Base-by-base conservation (phyloP, 2,888 invertebrate species). In the Pollenia labialis region DNA sequence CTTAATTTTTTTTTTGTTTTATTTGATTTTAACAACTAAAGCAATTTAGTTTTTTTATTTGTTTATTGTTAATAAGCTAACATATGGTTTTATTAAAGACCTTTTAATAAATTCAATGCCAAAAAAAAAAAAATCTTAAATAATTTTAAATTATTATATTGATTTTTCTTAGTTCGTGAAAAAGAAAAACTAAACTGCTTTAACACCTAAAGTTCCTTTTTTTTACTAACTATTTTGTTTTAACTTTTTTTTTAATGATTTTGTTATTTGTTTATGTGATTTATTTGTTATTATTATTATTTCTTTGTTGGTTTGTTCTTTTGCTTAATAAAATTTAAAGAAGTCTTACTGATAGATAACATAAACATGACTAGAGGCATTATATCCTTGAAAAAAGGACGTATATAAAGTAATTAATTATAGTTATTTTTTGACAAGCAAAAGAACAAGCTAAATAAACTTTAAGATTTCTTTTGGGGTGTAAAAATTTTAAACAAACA, bases 381-480 rank as follows among this genome's bases (percentile, higher is more conserved):
- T 74, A 68, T 23, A 79, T 82, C 82, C 85, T 79, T 82, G 44
- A 69, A 71, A 79, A 81, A 69, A 76, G 75, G 79, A 83, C 50
- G 74, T 56, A 75, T 83, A 80, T 86, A 86, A 86, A 86, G 86
- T 86, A 83, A 80, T 81, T 32, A 68, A 56, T 80, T 64, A n/a
- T 80, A 76, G 64, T 62, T 72, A 42, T 66, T 50, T 64, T 23
- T 11, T 32, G 32, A 32, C 32, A 85, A 62, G 32, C n/a, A 32
- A 58, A 56, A 76, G 64, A 56, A 66, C 42, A 50, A 11, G 56
- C 76, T 85, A 50, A 48, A 81, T 81, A 62, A 66, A 64, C 48
- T 68, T 82, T 66, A 44, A 71, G 76, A 54, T 40, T 32, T 32
- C 2, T 18, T 42, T 62, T 56, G 8, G 14, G 1, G 7, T 4